Conservation (phyloP, 1,140 invertebrate genomes). For the Oryzaephilus surinamensis region DNA sequence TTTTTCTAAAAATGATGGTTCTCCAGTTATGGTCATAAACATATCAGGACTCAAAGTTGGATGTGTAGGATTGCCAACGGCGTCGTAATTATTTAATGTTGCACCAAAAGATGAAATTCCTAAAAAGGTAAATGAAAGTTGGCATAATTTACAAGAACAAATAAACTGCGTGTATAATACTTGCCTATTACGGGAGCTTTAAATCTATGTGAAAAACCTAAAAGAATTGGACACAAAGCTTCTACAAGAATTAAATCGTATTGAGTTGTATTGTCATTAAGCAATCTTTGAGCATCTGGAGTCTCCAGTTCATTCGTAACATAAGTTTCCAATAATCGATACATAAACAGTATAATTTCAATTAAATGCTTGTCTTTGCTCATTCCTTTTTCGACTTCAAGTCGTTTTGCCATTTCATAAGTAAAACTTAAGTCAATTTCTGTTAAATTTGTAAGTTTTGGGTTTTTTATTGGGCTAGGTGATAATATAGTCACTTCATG, state of each 20-base stretch:
- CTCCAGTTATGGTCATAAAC: too few relatives aligned
- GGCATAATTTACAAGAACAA: too few relatives aligned
- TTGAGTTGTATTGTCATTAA: slow-evolving; percentile 15
- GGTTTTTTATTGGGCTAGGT: slow-evolving; percentile 2
- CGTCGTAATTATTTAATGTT: background rate
- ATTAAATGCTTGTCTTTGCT: too few relatives aligned
- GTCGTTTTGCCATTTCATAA: slow-evolving; percentile 15
- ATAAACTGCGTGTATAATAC: too few relatives aligned
- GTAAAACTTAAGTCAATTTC: slow-evolving; percentile 3
- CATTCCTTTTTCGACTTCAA: too few relatives aligned
- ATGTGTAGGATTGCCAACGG: background rate
- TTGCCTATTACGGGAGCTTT: slow-evolving; percentile 29
- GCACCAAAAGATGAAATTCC: background rate
- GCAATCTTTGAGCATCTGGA: too few relatives aligned
- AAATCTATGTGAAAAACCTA: slow-evolving; percentile 19
- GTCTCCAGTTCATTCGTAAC: too few relatives aligned
- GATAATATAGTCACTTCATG: slow-evolving; percentile 10
- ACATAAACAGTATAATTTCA: too few relatives aligned
- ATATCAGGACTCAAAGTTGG: slow-evolving; percentile 6
- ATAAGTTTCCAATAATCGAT: too few relatives aligned
- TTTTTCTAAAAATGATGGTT: background rate
- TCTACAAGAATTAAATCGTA: slow-evolving; percentile 29
- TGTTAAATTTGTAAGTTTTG: slow-evolving; percentile 3
- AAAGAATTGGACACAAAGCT: slow-evolving; percentile 12
- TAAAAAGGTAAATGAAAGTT: too few relatives aligned